Percentiles rank a stretch among this genome's conserved stretches.
Evolutionary conservation across 2,888 invertebrate genomes (phyloP).

Genomic region (Tyria jacobaeae): DNA sequence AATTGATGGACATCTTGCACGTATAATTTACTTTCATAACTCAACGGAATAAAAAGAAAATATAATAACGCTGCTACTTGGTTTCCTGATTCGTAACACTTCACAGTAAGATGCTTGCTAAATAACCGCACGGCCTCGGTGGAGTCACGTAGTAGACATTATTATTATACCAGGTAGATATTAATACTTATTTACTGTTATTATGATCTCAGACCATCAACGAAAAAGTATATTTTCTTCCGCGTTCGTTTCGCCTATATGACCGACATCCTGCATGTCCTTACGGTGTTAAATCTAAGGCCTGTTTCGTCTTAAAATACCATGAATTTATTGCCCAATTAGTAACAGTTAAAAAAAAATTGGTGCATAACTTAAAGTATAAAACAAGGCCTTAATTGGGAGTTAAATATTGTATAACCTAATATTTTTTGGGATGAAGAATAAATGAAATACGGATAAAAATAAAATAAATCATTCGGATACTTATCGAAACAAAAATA

Average conservation of each 20-base stretch:
- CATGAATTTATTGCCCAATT: neutral
- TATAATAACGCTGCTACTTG: slow-evolving; percentile 35
- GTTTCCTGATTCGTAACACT: slow-evolving; percentile 33
- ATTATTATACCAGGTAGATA: slow-evolving; percentile 15
- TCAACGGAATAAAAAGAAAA: slow-evolving; percentile 27
- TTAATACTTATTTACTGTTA: slow-evolving; percentile 1
- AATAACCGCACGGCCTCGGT: slow-evolving; percentile 36
- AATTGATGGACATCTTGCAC: slow-evolving; percentile 16
- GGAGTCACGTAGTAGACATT: slow-evolving; percentile 37
- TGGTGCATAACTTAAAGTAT: neutral
- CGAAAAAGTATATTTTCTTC: neutral
- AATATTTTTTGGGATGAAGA: neutral
- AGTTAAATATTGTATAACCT: neutral
- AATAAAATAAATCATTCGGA: too few species aligned
- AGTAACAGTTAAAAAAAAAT: neutral
- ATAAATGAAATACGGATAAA: neutral
- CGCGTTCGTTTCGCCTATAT: neutral
- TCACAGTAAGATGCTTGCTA: slow-evolving; percentile 40
- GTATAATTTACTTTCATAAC: slow-evolving; percentile 28
- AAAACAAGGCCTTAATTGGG: neutral
- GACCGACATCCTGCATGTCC: neutral
- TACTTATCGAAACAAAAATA: too few species aligned
- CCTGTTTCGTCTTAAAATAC: neutral
- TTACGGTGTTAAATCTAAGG: neutral
- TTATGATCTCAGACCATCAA: slow-evolving; percentile 2